phyloP scores from a whole-genome alignment of 2,797 vertebrate genomes.

The Urocyon cinereoargenteus region DNA sequence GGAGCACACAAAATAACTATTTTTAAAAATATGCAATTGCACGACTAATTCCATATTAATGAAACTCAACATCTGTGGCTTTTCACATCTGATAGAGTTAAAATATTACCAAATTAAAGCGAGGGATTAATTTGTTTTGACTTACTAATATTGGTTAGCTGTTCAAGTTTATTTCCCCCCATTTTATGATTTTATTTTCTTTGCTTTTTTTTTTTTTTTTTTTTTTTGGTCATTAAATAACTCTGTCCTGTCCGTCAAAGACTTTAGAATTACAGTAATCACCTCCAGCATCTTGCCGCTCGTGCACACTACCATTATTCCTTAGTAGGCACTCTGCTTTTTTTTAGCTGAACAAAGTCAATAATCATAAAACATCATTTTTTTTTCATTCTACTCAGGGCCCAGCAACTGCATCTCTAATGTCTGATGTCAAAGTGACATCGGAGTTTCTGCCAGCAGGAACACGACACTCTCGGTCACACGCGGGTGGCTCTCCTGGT shows the following conservation, averaged over 20 bases:
- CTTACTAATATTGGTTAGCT: conserved; percentile 24
- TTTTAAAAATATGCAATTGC: conserved; percentile 76
- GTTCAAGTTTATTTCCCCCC: not conserved
- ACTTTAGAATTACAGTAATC: not conserved
- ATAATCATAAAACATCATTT: not conserved
- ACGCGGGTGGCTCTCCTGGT: not conserved
- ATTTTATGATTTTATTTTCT: not conserved
- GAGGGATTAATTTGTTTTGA: conserved; percentile 63
- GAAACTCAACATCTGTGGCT: conserved; percentile 81
- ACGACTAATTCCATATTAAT: conserved; percentile 77
- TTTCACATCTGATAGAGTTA: conserved; percentile 83
- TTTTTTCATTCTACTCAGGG: not conserved
- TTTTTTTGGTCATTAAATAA: not conserved
- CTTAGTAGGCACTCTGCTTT: not conserved
- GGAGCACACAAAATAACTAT: conserved; percentile 75
- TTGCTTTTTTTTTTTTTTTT: not conserved
- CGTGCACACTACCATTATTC: not conserved
- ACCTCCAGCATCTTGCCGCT: not conserved
- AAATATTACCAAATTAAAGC: conserved; percentile 84
- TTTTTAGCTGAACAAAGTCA: not conserved
- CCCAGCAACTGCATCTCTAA: not conserved
- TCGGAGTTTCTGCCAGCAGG: accelerated
- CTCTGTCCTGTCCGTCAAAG: not conserved
- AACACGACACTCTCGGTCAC: accelerated
- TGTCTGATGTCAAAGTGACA: not conserved